These are phyloP conservation scores for Laterallus jamaicensis DNA, from an alignment of 2,113 vertebrate species.

Conservation along the genomic window DNA sequence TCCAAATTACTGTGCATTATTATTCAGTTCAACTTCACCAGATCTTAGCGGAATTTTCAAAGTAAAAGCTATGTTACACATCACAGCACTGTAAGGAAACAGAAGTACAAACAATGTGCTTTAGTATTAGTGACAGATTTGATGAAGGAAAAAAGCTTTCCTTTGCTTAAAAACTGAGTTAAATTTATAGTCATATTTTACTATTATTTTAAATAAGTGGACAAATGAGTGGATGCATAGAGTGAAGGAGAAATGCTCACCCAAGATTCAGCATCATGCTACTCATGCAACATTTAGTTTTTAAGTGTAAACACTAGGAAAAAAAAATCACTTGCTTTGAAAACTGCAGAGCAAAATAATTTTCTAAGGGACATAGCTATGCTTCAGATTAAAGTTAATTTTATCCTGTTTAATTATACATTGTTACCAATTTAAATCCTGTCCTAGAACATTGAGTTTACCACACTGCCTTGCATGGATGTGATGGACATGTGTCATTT, in stretches of 20 bases:
- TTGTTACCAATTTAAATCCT: conserved; percentile 18
- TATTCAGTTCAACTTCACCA: background rate
- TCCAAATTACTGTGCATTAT: background rate
- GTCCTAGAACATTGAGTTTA: conserved; percentile 3
- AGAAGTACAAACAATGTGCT: background rate
- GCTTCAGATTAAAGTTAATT: conserved; percentile 21
- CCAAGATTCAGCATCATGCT: background rate
- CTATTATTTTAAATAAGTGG: background rate
- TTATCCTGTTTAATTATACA: conserved; percentile 13
- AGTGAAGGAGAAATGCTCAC: background rate
- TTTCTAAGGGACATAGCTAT: conserved; percentile 1
- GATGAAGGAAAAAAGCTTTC: background rate
- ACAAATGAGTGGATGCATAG: background rate
- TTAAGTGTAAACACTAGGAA: background rate
- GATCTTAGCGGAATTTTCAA: background rate
- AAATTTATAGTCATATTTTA: background rate
- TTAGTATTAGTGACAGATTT: background rate
- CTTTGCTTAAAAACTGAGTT: background rate
- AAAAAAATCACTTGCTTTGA: background rate
- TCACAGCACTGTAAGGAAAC: background rate
- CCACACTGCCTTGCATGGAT: background rate
- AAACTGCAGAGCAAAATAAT: background rate
- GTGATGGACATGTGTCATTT: background rate
- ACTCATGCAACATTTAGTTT: background rate
- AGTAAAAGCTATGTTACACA: background rate